phyloP scores from a whole-genome alignment of 1,140 invertebrate species.

The Eurosta solidaginis region DNA sequence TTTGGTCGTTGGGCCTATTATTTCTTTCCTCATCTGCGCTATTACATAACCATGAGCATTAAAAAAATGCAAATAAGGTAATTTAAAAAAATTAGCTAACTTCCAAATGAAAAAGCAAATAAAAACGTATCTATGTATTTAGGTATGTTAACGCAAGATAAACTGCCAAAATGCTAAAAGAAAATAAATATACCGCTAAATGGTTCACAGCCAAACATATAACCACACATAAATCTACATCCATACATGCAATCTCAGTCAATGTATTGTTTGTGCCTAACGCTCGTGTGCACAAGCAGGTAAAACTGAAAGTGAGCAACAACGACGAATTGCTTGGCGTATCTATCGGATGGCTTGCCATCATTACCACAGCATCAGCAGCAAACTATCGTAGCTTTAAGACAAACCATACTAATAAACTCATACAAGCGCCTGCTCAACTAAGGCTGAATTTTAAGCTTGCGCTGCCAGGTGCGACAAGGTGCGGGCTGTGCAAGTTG shows the following conservation, averaged over 20 bases:
- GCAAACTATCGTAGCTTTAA: background rate
- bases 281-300: background rate
- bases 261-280: no score
- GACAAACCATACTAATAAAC: background rate
- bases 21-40: background rate
- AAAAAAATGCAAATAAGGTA: slow-evolving; percentile 1
- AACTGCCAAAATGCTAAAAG: background rate
- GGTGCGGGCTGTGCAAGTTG: background rate
- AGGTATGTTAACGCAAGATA: no score
- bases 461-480: background rate
- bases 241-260: no score
- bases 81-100: background rate
- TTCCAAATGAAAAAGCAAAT: background rate
- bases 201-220: no score
- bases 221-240: background rate
- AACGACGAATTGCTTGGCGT: background rate
- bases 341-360: background rate
- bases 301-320: slow-evolving; percentile 6
- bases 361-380: background rate
- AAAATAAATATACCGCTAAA: no score
- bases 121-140: no score
- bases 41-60: background rate
- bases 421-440: background rate
- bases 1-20: no score
- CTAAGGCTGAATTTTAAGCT: no score